Percentiles rank a stretch among this genome's conserved stretches.
Conservation (phyloP, 2,113 vertebrate genomes). For the Entelurus aequoreus region DNA sequence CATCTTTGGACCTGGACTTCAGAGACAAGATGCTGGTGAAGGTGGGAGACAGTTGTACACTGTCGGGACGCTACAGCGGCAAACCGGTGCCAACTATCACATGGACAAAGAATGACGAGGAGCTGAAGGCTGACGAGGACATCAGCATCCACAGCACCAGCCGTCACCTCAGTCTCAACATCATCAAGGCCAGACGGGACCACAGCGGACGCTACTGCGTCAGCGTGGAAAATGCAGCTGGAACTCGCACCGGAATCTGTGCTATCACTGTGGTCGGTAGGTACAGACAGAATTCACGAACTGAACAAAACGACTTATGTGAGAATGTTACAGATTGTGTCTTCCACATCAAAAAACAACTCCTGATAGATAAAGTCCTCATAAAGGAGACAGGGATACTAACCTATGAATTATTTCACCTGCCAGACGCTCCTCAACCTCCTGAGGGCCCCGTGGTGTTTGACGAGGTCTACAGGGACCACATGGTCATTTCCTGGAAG, state of each 20-base stretch:
- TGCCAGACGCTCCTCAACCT: constrained; percentile 88
- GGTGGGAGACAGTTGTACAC: constrained; percentile 85
- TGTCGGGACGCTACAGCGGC: constrained; percentile 83
- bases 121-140: constrained; percentile 81
- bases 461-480: constrained; percentile 88
- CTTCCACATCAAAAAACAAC: background rate
- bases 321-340: background rate
- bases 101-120: constrained; percentile 86
- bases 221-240: constrained; percentile 83
- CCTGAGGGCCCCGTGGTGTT: constrained; percentile 92
- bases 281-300: constrained; percentile 37
- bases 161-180: constrained; percentile 77
- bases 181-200: constrained; percentile 82
- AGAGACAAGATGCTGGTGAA: constrained; percentile 86
- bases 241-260: constrained; percentile 84
- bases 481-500: constrained; percentile 94
- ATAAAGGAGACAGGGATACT: background rate
- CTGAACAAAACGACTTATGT: too few relatives aligned
- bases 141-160: constrained; percentile 76
- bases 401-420: constrained; percentile 2
- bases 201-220: constrained; percentile 89
- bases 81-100: constrained; percentile 83
- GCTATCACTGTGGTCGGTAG: constrained; percentile 89
- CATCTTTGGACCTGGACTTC: constrained; percentile 87
- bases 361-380: background rate